Evolutionary conservation across 2,888 invertebrate species (phyloP), one percentile per base, ranked within the genome.

Genomic region (Polymixis lichenea): DNA sequence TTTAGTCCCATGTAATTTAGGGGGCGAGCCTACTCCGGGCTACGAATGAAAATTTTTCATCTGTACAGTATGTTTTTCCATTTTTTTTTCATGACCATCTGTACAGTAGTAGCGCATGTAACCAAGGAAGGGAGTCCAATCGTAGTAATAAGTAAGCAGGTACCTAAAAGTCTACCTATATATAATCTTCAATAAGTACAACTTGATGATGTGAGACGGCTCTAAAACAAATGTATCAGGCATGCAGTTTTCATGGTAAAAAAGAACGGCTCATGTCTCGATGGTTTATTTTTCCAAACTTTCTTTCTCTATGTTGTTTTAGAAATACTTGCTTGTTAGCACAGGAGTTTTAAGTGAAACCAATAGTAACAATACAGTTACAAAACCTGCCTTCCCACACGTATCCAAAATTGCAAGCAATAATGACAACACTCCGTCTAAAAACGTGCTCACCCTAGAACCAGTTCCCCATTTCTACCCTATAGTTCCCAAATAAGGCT

Each of bases 401-500:
- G 11, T 9, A 28, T 5, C 11, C 13, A 7, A 28, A 60, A 9
- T 28, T 3, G 2, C 51, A 51, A 78, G 53, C 17, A n/a, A 55
- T 17, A 32, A 28, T 25, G 7, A 51, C 8, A 49, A 22, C 66
- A 46, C 28, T n/a, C 67, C 17, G 60, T 43, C 49, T 19, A 43
- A 28, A 72, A n/a, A 55, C 19, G 13, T 46, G 13, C 28, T 11
- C 25, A 22, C 17, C 25, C 32, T 15, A n/a, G 22, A 61, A 8
- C n/a, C 68, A 5, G 53, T 55, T 32, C 7, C n/a, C 56, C 53
- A 25, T 62, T 32, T 71, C 60, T 22, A n/a, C 60, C 72, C 60
- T 7, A 75, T 51, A 62, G 58, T 32, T 67, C 6, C 66, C 55
- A 77, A 80, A 79, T 73, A 75, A 77, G 65, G 49, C 55, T 70